These are phyloP conservation scores for Elgaria multicarinata DNA, from an alignment of 2,113 vertebrate genomes.

Conservation along the genomic window DNA sequence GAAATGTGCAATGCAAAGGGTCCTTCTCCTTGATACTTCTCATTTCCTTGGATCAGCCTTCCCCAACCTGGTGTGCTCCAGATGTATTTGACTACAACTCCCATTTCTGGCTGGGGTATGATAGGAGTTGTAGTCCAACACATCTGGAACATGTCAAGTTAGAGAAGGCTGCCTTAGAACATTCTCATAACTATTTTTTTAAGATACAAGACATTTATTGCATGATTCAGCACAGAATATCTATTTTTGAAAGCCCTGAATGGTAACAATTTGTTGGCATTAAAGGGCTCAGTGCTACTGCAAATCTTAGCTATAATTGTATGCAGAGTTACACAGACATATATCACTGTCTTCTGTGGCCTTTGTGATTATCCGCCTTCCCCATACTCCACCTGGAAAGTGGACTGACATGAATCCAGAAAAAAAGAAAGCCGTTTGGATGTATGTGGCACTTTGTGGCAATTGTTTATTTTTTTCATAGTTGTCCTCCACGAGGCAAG, in stretches of 20 bases:
- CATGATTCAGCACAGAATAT: slow-evolving; percentile 49
- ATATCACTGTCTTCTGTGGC: background rate
- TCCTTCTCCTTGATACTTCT: slow-evolving; percentile 30
- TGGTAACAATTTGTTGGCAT: background rate
- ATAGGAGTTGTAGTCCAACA: no score
- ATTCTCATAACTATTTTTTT: slow-evolving; percentile 47
- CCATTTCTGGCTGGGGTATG: no score
- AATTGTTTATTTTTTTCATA: background rate
- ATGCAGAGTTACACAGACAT: background rate
- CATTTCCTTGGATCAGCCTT: background rate
- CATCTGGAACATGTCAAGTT: no score
- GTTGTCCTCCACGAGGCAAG: background rate
- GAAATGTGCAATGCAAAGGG: fast-evolving
- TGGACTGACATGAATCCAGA: background rate
- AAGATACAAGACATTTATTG: slow-evolving; percentile 21
- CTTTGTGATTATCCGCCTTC: background rate
- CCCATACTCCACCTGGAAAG: background rate
- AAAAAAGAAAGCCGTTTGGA: background rate
- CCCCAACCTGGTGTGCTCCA: background rate
- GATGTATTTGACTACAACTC: no score
- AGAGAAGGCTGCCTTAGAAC: background rate
- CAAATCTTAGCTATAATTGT: background rate
- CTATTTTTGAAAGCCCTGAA: background rate
- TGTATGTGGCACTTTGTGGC: background rate
- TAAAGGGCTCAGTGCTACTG: background rate